Evolutionary conservation across 2,888 invertebrate species (phyloP), one percentile per base, ranked within the genome.

Genomic region (Scrobipalpa atriplicella): DNA sequence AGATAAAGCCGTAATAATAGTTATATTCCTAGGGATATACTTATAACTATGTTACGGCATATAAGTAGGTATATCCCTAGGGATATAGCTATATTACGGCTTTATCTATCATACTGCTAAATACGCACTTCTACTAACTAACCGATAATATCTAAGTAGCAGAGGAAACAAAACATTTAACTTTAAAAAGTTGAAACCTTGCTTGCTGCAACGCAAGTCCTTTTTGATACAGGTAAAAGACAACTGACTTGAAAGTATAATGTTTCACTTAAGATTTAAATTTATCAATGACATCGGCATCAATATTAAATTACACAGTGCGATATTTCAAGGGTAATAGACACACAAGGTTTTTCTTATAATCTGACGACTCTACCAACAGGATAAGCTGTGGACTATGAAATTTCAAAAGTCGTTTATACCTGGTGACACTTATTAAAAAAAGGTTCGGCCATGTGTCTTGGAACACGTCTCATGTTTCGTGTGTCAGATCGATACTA

Each of bases 251-350:
- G 67, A 65, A 73, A 78, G 79, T 87, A 89, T 91, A 83, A 79
- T 80, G 80, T 92, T 90, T 81, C 90, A 76, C 72, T 75, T 74
- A 16, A n/a, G n/a, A 78, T 76, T 86, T 76, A 77, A 83, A 81
- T 84, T 81, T 83, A 87, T 88, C 85, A 90, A 86, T 90, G 90
- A 88, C 90, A 89, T 84, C 83, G 74, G 79, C 78, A 82, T 80
- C 84, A 84, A 80, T 89, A 87, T 88, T 87, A 82, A 80, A 82
- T 88, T 88, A 85, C 86, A 84, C 73, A 82, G 83, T 84, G 84
- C 83, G 80, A 85, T 86, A 84, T 86, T 86, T 86, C 82, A 81
- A 85, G 77, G 81, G 77, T 79, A 86, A 85, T 89, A 87, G 85
- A 84, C 80, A 85, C 83, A 82, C 77, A 29, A 58, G 8, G 79